Percentiles rank a stretch among this genome's conserved stretches.
Evolutionary conservation across 2,888 invertebrate genomes (phyloP).

Genomic region (Cryptocephalus primarius): DNA sequence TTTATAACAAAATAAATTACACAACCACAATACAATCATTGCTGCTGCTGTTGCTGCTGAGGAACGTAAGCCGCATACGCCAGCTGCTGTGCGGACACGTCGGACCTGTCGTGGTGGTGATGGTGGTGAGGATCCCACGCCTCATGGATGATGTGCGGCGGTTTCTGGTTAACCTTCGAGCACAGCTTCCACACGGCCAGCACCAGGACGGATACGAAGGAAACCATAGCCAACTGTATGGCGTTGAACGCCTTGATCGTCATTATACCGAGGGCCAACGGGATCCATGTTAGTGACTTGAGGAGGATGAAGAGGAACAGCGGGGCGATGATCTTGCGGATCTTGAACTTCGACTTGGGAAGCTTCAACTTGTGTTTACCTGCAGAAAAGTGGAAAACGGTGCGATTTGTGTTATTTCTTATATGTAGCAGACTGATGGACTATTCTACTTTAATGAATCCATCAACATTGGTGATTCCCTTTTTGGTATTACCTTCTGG

Average conservation of each 20-base stretch:
- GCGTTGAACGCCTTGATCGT: slow-evolving; percentile 84
- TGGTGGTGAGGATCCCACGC: slow-evolving; percentile 29
- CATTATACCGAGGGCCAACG: slow-evolving; percentile 71
- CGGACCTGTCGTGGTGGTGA: slow-evolving; percentile 39
- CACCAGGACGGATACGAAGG: slow-evolving; percentile 72
- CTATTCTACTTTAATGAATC: too few species aligned
- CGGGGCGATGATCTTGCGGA: slow-evolving; percentile 75
- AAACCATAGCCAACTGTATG: slow-evolving; percentile 75
- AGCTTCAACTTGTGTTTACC: too few species aligned
- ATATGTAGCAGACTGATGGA: too few species aligned
- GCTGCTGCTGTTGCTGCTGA: not conserved
- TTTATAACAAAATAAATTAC: too few species aligned
- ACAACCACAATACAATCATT: too few species aligned
- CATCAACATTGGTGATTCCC: too few species aligned
- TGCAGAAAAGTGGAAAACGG: too few species aligned
- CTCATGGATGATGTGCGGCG: slow-evolving; percentile 16
- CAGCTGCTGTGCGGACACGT: slow-evolving; percentile 49
- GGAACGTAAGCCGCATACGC: slow-evolving; percentile 57
- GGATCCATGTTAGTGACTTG: slow-evolving; percentile 77
- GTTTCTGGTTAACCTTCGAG: slow-evolving; percentile 53
- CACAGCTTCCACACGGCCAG: slow-evolving; percentile 79
- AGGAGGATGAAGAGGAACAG: slow-evolving; percentile 72
- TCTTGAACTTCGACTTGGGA: slow-evolving; percentile 61
- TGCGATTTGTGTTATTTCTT: too few species aligned
- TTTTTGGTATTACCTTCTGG: slow-evolving; percentile 22